These are phyloP conservation scores for Sarcophaga caerulescens DNA, from an alignment of 2,888 invertebrate species.

Conservation along the genomic window DNA sequence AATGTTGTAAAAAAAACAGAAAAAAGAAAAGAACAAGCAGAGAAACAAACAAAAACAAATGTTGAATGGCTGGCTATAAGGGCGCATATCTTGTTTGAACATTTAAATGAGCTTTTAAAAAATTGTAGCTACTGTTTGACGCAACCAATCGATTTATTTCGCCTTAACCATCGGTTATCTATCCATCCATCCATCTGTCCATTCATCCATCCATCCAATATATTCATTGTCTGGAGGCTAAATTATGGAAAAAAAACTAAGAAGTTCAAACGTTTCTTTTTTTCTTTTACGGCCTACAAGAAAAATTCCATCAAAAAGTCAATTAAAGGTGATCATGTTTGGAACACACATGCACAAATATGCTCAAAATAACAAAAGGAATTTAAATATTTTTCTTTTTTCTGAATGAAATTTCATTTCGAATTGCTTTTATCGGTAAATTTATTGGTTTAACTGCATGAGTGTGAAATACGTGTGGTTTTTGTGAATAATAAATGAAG, in stretches of 20 bases:
- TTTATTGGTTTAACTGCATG: conserved; percentile 1
- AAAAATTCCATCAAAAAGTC: not conserved
- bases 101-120: conserved; percentile 69
- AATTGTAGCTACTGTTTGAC: conserved; percentile 70
- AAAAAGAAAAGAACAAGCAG: too few species aligned
- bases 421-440: conserved; percentile 17
- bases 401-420: conserved; percentile 41
- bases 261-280: conserved; percentile 26
- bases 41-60: not conserved
- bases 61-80: not conserved
- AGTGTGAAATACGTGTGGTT: not conserved
- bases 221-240: conserved; percentile 45
- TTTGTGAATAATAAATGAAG: conserved; percentile 34
- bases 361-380: not conserved
- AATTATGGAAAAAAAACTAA: not conserved
- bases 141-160: conserved; percentile 61
- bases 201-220: conserved; percentile 10
- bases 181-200: not conserved
- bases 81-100: conserved; percentile 42
- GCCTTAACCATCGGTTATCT: conserved; percentile 1
- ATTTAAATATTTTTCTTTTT: conserved; percentile 1
- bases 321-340: not conserved
- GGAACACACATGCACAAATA: not conserved
- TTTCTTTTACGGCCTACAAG: conserved; percentile 8
- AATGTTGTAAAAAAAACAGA: not conserved